phyloP scores from a whole-genome alignment of 2,113 vertebrate species.

The Nycticebus coucang region DNA sequence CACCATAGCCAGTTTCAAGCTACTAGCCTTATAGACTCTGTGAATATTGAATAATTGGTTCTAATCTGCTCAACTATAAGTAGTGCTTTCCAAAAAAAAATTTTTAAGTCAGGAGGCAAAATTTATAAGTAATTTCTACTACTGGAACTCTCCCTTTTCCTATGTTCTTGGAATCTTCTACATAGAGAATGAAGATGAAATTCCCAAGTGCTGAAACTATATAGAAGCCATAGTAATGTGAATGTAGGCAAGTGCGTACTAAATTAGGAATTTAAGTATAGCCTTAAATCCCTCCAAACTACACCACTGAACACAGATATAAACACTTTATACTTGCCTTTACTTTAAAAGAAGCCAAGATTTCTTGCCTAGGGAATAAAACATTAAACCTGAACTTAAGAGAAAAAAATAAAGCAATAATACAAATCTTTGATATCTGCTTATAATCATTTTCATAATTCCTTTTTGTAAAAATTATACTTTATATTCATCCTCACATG shows the following conservation, averaged over 20 bases:
- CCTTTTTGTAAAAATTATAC: conserved; percentile 50
- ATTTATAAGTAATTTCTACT: conserved; percentile 3
- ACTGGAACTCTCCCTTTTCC: neutral
- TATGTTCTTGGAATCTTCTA: conserved; percentile 9
- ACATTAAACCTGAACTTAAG: conserved; percentile 43
- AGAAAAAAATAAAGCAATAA: neutral
- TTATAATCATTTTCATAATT: conserved; percentile 48
- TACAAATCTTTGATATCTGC: neutral
- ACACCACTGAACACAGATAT: neutral
- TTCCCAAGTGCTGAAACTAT: neutral
- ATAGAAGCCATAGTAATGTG: conserved; percentile 30
- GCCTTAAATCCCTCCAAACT: neutral
- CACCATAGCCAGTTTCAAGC: neutral
- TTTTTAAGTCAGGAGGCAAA: conserved; percentile 14
- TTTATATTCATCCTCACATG: conserved; percentile 29
- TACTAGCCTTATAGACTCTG: neutral
- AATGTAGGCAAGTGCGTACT: conserved; percentile 11
- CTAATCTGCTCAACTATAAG: neutral
- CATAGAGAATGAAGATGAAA: conserved; percentile 22
- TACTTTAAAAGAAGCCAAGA: conserved; percentile 10
- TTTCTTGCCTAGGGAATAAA: conserved; percentile 22
- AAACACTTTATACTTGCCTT: conserved; percentile 37
- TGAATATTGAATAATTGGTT: neutral
- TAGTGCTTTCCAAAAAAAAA: neutral
- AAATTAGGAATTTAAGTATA: conserved; percentile 41